Percentiles rank a stretch among this genome's conserved stretches.
These are phyloP conservation scores for Spisula subtruncata DNA, from an alignment of 2,888 invertebrate genomes.

Conservation along the genomic window DNA sequence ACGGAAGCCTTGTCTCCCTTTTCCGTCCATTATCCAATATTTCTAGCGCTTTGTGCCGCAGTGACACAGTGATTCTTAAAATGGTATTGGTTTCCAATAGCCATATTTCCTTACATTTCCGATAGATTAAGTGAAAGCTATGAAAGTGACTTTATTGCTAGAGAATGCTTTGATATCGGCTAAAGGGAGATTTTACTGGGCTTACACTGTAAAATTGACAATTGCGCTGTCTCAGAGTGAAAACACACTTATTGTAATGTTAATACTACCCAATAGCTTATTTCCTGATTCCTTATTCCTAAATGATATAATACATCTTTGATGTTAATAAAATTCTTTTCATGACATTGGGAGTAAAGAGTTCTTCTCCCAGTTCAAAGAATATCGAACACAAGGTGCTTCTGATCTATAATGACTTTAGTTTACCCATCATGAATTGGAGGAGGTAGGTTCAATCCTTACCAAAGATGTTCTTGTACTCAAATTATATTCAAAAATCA, in stretches of 20 bases:
- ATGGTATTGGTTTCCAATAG: slow-evolving; percentile 14
- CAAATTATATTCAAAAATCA: too few relatives aligned
- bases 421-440: too few relatives aligned
- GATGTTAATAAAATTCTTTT: too few relatives aligned
- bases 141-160: neutral
- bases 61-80: neutral
- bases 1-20: slow-evolving; percentile 43
- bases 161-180: neutral
- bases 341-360: too few relatives aligned
- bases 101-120: neutral
- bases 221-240: neutral
- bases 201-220: neutral
- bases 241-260: neutral
- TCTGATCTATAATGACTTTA: too few relatives aligned
- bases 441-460: too few relatives aligned
- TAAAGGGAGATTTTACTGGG: neutral
- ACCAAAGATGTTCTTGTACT: too few relatives aligned
- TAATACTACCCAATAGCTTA: neutral
- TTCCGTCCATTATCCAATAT: neutral
- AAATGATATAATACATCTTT: too few relatives aligned
- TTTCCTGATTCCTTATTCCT: too few relatives aligned
- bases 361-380: too few relatives aligned
- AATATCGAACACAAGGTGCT: too few relatives aligned
- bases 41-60: neutral
- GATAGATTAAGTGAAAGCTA: neutral